Percentiles rank a stretch among this genome's conserved stretches.
Conservation (phyloP, 2,888 invertebrate genomes). For the Drosophila phalerata region DNA sequence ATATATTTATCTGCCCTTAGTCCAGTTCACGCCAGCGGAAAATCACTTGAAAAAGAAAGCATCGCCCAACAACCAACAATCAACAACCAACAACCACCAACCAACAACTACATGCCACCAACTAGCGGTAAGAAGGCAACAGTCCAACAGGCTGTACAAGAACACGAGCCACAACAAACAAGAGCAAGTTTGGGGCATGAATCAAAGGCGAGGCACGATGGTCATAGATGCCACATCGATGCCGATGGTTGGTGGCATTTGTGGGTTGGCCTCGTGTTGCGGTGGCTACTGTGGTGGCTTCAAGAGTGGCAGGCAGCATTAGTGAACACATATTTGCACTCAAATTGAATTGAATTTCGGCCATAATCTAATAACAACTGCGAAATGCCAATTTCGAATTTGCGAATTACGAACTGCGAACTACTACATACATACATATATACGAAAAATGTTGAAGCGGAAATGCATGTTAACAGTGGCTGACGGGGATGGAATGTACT, state of each 20-base stretch:
- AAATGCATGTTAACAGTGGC: constrained; percentile 42
- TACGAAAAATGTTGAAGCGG: constrained; percentile 37
- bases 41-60: constrained; percentile 52
- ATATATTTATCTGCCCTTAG: constrained; percentile 14
- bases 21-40: constrained; percentile 20
- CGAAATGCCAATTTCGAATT: constrained; percentile 31
- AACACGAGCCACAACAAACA: constrained; percentile 26
- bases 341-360: constrained; percentile 74
- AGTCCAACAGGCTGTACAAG: constrained; percentile 4
- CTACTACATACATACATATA: too few relatives aligned
- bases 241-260: background rate
- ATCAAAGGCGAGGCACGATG: constrained; percentile 51
- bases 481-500: background rate
- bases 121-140: constrained; percentile 12
- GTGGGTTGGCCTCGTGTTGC: background rate
- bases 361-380: constrained; percentile 71
- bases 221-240: constrained; percentile 3
- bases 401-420: constrained; percentile 7
- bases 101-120: constrained; percentile 2
- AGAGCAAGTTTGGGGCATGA: constrained; percentile 32
- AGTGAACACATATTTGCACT: constrained; percentile 78
- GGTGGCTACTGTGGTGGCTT: constrained; percentile 45
- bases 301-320: constrained; percentile 43
- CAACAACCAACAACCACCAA: background rate
- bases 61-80: constrained; percentile 20